Evolutionary conservation across 2,797 vertebrate genomes (phyloP).

Genomic region (Molossus molossus): DNA sequence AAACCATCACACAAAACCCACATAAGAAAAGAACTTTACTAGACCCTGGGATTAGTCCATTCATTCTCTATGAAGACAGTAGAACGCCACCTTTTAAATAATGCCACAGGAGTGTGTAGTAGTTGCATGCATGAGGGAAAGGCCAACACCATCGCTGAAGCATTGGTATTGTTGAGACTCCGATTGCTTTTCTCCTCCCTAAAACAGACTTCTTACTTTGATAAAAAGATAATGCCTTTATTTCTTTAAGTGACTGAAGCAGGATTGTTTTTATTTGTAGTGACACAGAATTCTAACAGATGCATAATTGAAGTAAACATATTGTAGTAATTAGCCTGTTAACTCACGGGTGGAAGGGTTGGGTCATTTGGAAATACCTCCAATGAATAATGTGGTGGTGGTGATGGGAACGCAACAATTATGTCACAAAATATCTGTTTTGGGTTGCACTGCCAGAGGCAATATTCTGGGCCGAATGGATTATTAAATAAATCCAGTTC

Average conservation of each 20-base stretch:
- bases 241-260: background rate
- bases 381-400: background rate
- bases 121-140: background rate
- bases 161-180: background rate
- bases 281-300: background rate
- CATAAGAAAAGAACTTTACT: background rate
- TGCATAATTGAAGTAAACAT: background rate
- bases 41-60: background rate
- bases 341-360: background rate
- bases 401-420: constrained; percentile 46
- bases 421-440: constrained; percentile 23
- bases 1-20: background rate
- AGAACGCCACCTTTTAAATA: background rate
- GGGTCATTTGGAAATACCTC: constrained; percentile 5
- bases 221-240: background rate
- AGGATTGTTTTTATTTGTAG: background rate
- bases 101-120: background rate
- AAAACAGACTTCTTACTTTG: background rate
- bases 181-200: background rate
- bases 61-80: background rate
- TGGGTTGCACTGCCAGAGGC: background rate
- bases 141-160: background rate
- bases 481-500: constrained; percentile 15
- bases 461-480: constrained; percentile 8
- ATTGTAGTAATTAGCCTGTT: constrained; percentile 19